These are phyloP conservation scores for Karalla daura DNA, from an alignment of 2,797 vertebrate species.

Conservation along the genomic window DNA sequence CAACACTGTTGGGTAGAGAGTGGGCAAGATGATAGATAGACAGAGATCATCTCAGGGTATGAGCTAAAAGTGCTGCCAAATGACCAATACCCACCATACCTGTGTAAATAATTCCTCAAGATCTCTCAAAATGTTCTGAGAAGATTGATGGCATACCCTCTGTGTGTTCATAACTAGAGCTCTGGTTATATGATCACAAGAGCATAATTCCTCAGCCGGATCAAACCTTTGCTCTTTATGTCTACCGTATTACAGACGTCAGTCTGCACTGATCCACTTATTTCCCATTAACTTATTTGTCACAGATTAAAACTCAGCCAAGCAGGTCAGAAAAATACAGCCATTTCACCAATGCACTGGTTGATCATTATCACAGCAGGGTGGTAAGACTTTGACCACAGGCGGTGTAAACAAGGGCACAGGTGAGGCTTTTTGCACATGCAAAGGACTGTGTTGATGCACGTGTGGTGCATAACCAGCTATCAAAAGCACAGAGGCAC, in stretches of 20 bases:
- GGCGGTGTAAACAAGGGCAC: slow-evolving; percentile 48
- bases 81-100: too few relatives aligned
- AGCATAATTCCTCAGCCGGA: slow-evolving; percentile 8
- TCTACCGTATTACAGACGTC: slow-evolving; percentile 18
- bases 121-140: background rate
- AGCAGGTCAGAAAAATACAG: slow-evolving; percentile 64
- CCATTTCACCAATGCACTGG: slow-evolving; percentile 55
- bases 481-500: slow-evolving; percentile 2
- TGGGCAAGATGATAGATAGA: too few relatives aligned
- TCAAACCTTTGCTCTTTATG: slow-evolving; percentile 24
- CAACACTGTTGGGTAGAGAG: too few relatives aligned
- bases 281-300: slow-evolving; percentile 48
- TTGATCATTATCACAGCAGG: slow-evolving; percentile 65
- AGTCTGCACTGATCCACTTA: slow-evolving; percentile 47
- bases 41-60: too few relatives aligned
- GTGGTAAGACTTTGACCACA: slow-evolving; percentile 65
- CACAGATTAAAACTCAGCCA: slow-evolving; percentile 30
- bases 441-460: background rate
- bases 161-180: background rate
- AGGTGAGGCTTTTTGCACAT: slow-evolving; percentile 40
- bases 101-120: background rate
- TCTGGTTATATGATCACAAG: slow-evolving; percentile 11
- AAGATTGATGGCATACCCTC: background rate
- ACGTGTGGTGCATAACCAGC: background rate
- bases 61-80: too few relatives aligned